phyloP scores from a whole-genome alignment of 2,888 invertebrate genomes.

The Villa cingulata region DNA sequence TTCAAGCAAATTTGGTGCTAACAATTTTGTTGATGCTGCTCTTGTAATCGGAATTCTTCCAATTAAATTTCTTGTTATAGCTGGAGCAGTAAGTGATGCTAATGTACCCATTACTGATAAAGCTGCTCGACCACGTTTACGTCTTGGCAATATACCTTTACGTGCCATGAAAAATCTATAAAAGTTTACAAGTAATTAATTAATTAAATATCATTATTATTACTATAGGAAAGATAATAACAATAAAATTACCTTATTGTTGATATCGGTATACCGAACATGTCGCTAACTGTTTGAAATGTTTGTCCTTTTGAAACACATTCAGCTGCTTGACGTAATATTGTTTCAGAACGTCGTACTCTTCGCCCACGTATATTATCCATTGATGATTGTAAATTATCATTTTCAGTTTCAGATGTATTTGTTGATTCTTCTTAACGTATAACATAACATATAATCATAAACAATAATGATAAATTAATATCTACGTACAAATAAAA shows the following conservation, averaged over 20 bases:
- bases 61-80: slow-evolving; percentile 17
- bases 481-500: neutral
- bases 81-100: neutral
- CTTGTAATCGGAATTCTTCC: slow-evolving; percentile 2
- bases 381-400: neutral
- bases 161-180: slow-evolving; percentile 71
- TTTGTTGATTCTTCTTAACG: slow-evolving; percentile 7
- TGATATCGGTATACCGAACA: slow-evolving; percentile 77
- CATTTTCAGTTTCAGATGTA: neutral
- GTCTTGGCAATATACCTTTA: slow-evolving; percentile 65
- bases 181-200: neutral
- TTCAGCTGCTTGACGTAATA: slow-evolving; percentile 66
- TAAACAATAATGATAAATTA: neutral
- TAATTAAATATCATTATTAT: too few relatives aligned
- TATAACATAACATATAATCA: slow-evolving; percentile 6
- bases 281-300: slow-evolving; percentile 75
- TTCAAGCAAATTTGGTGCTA: too few relatives aligned
- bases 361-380: slow-evolving; percentile 30
- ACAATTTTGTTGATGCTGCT: neutral
- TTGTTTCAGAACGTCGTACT: slow-evolving; percentile 61
- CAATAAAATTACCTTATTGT: slow-evolving; percentile 47
- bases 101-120: slow-evolving; percentile 10
- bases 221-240: too few relatives aligned
- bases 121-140: slow-evolving; percentile 62
- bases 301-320: slow-evolving; percentile 77